Evolutionary conservation across 2,888 invertebrate species (phyloP), one percentile per base, ranked within the genome.

Genomic region (Platycnemis pennipes): DNA sequence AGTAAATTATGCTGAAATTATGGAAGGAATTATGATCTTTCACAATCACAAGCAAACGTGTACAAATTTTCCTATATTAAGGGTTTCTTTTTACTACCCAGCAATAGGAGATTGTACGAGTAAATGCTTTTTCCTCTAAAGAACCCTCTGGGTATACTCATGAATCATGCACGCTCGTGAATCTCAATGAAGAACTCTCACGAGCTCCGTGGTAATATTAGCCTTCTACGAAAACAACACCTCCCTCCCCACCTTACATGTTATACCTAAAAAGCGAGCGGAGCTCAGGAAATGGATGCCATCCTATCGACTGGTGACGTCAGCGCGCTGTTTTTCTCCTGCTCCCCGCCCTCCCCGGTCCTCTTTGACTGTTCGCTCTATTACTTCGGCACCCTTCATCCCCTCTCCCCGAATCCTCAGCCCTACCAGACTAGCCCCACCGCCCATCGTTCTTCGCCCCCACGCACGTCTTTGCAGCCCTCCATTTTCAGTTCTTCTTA

Each of bases 201-300:
- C 77, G 77, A 77, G 37, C 31, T 77, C 31, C 31, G 77, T 13
- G 3, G 37, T 77, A 77, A 77, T 77, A 77, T 37, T 77, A 77
- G 77, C 77, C 77, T 77, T 77, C 77, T 37, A 77, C 77, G 77
- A 77, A 77, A 77, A 77, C 77, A 77, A 77, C 77, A 77, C 37
- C 77, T 37, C 37, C 69, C 1, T 31, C 69, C 44, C 44, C 11
- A 22, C 13, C 46, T 22, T 46, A n/a, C 87, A 26, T 3, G 46
- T 44, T 46, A 87, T 3, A 87, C 87, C 87, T 44, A 87, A 77
- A 87, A 87, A 87, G 45, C 87, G 7, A 87, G 45, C 44, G n/a
- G 87, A 42, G 1, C 45, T 19, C 45, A 87, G 87, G 46, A 87
- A 77, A 77, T 77, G 77, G 77, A 37, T 37, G 77, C 37, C 77